A percentile compares a stretch with the other conserved stretches of the same genome.
Evolutionary conservation across 1,140 invertebrate species (phyloP).

Genomic region (Macrobrachium nipponense): DNA sequence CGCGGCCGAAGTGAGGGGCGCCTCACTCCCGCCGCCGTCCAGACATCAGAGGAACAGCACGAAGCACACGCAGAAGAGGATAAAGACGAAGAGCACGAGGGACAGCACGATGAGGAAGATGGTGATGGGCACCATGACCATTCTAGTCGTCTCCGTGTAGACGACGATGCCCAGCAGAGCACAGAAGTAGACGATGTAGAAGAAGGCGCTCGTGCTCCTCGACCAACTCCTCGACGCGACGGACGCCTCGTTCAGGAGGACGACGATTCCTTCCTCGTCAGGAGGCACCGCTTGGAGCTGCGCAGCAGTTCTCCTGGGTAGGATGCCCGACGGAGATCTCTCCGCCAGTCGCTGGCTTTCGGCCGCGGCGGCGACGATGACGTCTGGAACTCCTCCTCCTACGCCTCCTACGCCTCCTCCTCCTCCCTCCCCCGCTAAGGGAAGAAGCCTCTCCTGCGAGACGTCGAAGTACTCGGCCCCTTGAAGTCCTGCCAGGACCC

Average conservation of each 20-base stretch:
- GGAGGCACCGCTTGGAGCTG: neutral
- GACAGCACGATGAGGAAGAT: slow-evolving; percentile 63
- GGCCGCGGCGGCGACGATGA: too few species aligned
- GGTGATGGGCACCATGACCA: slow-evolving; percentile 63
- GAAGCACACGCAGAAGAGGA: slow-evolving; percentile 64
- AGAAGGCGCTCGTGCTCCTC: slow-evolving; percentile 30
- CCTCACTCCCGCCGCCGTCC: slow-evolving; percentile 28
- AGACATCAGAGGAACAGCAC: slow-evolving; percentile 63
- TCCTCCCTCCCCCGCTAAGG: too few species aligned
- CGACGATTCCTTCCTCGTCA: neutral
- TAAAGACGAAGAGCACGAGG: slow-evolving; percentile 61
- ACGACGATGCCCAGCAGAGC: slow-evolving; percentile 40
- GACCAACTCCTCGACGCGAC: slow-evolving; percentile 3
- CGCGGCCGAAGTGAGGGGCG: neutral
- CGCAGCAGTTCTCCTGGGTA: neutral
- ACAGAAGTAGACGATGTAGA: slow-evolving; percentile 37
- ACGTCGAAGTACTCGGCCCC: neutral
- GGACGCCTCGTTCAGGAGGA: neutral
- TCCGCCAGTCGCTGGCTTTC: neutral
- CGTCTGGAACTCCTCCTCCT: neutral
- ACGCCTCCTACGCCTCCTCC: neutral
- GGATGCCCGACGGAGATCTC: neutral
- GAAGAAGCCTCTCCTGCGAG: neutral
- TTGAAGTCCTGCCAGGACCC: too few species aligned
- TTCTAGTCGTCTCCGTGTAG: slow-evolving; percentile 50